Evolutionary conservation across 2,888 invertebrate genomes (phyloP), one percentile per base, ranked within the genome.

Genomic region (Autographa pulchrina): DNA sequence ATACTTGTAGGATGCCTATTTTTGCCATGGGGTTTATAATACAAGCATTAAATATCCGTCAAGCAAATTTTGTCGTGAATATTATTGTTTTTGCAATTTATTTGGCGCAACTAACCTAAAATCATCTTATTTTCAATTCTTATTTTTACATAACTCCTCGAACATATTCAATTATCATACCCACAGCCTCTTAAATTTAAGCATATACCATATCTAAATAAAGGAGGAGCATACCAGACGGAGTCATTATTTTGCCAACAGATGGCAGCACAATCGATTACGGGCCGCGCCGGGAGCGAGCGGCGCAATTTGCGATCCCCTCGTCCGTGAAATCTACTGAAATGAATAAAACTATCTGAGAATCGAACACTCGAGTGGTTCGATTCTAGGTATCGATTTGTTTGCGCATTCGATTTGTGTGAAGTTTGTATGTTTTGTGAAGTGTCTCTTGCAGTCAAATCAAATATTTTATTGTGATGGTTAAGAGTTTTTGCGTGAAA

Each of bases 191-290:
- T 78, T 41, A 48, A 70, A 72, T 63, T 75, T 78, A 80, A 43
- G 52, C 81, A 72, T 90, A 88, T 90, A 89, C 91, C 79, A 65
- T 76, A 70, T 74, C 82, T 83, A 88, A 89, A 90, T 88, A 92
- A 91, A 90, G 89, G 90, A 88, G 86, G 81, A 88, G 91, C 92
- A 93, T 92, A 92, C 93, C 93, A 93, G 94, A 92, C 93, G 90
- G 89, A 92, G 93, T 94, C 94, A 94, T 94, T 94, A 94, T 94
- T 94, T 93, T 92, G 90, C 94, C 93, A 94, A 93, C 94, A 94
- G 95, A 95, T 94, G 95, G 95, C 93, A 92, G 94, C 91, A 91
- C 93, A 94, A 94, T 94, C 94, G 93, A 94, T 94, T 93, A 92
- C 91, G 88, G 80, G 85, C 88, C 90, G 91, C 88, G 87, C 84